Evolutionary conservation across 2,113 vertebrate species (phyloP), one percentile per base, ranked within the genome.

Genomic region (Rafetus swinhoei): DNA sequence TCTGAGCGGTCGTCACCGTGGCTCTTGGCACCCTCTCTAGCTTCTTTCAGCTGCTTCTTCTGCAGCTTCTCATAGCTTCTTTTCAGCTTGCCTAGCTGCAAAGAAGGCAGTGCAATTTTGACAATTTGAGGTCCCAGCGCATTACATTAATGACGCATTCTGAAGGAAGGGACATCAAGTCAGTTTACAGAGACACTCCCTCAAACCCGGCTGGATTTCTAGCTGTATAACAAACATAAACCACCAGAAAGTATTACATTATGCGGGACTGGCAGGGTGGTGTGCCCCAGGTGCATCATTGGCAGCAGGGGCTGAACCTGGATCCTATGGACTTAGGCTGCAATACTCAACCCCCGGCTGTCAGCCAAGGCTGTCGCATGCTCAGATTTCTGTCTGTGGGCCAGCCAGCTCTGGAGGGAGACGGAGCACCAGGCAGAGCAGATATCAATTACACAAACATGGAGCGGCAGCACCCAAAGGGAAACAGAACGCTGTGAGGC

Each of bases 21-120:
- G 94, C 94, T 96, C 90, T 89, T 98, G 32, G 94, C 65, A 81
- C 98, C 98, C 91, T 96, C 97, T 45, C 97, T 97, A 62, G 89
- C 93, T 86, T 98, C 98, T 90, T 98, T 98, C 39, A 98, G 52
- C 24, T 99, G 98, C 92, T 98, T 99, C 92, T 97, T 98, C 96
- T 99, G 99, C 84, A 99, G 98, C 95, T 99, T 99, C 96, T 99
- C 98, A 95, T 99, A 99, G 98, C 98, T 99, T 97, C 98, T 99
- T 94, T 98, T 99, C 95, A 99, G 97, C 95, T 97, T 98, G 81
- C 98, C 97, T 92, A 99, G 96, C 99, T 99, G 96, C 82, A 97
- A 86, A 35, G 93, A 89, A 97, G 27, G 86, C 83, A 95, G 93
- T 53, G 84, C 92, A 81, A 93, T 89, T 82, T 19, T 88, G 19